Evolutionary conservation across 2,113 vertebrate species (phyloP).

Genomic region (Ptilonorhynchus violaceus): DNA sequence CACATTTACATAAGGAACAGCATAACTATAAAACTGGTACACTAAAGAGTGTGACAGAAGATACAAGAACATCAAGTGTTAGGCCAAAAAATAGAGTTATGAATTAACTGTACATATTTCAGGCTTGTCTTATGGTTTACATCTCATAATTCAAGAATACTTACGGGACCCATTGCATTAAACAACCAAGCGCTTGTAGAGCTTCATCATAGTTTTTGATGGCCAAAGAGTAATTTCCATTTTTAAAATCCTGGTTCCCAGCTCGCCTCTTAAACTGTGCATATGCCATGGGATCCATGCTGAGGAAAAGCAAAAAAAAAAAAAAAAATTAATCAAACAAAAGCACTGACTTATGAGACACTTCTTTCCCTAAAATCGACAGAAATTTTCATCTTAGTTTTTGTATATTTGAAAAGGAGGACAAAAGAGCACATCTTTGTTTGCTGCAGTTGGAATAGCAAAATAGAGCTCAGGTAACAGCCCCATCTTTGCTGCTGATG

Average conservation of each 20-base stretch:
- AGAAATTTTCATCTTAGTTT: background rate
- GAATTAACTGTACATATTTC: background rate
- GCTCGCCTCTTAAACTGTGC: slow-evolving; percentile 46
- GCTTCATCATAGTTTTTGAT: slow-evolving; percentile 72
- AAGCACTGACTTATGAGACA: background rate
- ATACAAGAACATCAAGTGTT: background rate
- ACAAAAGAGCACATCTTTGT: background rate
- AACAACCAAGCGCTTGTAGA: slow-evolving; percentile 4
- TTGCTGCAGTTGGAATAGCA: background rate
- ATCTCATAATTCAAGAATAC: background rate
- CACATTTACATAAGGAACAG: background rate
- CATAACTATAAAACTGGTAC: background rate
- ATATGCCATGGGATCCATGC: slow-evolving; percentile 49
- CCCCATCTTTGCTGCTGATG: background rate
- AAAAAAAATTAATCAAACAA: background rate
- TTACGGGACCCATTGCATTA: slow-evolving; percentile 37
- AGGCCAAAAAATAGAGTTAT: background rate
- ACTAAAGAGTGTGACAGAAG: background rate
- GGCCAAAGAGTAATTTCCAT: slow-evolving; percentile 68
- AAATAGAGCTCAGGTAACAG: background rate
- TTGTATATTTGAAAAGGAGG: background rate
- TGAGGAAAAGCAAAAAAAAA: background rate
- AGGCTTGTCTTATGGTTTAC: background rate
- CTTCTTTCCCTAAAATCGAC: background rate
- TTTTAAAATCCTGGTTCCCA: slow-evolving; percentile 71